Conservation (phyloP, 2,888 invertebrate genomes). For the Drosophila phalerata region DNA sequence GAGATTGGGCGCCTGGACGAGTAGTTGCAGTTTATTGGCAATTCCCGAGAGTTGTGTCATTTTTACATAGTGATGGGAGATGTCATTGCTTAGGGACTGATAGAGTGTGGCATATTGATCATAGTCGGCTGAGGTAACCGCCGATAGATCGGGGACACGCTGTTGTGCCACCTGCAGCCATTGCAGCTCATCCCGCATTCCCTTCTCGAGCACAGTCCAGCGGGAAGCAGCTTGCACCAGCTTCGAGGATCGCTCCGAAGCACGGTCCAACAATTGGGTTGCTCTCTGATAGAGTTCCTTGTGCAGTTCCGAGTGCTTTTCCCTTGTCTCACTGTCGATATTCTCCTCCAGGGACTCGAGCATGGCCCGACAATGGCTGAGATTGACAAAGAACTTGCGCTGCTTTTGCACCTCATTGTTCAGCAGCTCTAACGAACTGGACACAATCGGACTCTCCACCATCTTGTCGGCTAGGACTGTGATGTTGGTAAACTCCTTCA, state of each 20-base stretch:
- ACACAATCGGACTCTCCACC: constrained; percentile 91
- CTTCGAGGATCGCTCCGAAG: constrained; percentile 92
- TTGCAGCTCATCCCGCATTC: constrained; percentile 92
- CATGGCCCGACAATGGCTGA: constrained; percentile 94
- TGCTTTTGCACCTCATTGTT: constrained; percentile 96
- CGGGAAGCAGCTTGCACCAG: constrained; percentile 94
- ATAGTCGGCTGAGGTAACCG: constrained; percentile 93
- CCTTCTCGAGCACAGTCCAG: constrained; percentile 93
- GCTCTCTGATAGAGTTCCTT: constrained; percentile 92
- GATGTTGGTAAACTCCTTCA: constrained; percentile 94
- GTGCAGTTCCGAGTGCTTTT: constrained; percentile 90
- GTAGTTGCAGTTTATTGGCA: constrained; percentile 90
- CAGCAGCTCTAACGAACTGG: constrained; percentile 91
- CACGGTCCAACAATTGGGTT: constrained; percentile 91
- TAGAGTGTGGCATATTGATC: constrained; percentile 94
- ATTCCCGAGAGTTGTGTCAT: constrained; percentile 90
- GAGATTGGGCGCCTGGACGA: constrained; percentile 91
- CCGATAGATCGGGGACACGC: constrained; percentile 92
- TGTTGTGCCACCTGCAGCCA: constrained; percentile 95
- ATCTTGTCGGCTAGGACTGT: constrained; percentile 93
- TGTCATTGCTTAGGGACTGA: constrained; percentile 92
- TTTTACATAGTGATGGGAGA: constrained; percentile 92
- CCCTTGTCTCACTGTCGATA: constrained; percentile 92
- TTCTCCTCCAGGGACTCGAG: constrained; percentile 94
- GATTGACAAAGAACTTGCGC: constrained; percentile 94